Conservation (phyloP, 2,888 invertebrate species). For the Pammene aurita region DNA sequence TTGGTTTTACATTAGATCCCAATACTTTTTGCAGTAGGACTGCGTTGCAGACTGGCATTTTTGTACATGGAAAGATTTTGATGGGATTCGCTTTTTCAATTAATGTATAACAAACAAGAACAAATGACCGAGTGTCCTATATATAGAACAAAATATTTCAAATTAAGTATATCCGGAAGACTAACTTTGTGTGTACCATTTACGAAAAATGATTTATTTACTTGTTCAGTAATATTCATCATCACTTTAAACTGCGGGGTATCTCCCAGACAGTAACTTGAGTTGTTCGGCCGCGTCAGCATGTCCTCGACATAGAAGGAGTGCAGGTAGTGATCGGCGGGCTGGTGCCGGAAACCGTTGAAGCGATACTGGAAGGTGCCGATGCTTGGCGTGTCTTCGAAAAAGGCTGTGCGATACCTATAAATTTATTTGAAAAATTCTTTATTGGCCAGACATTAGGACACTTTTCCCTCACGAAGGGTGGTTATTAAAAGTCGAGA, state of each 20-base stretch:
- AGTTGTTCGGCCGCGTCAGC: slow-evolving; percentile 61
- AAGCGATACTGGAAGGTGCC: slow-evolving; percentile 96
- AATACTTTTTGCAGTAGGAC: too few relatives aligned
- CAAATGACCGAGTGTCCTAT: too few relatives aligned
- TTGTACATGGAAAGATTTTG: too few relatives aligned
- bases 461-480: too few relatives aligned
- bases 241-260: slow-evolving; percentile 87
- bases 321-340: slow-evolving; percentile 95
- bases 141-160: too few relatives aligned
- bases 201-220: slow-evolving; percentile 51
- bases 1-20: too few relatives aligned
- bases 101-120: too few relatives aligned
- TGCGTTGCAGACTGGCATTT: too few relatives aligned
- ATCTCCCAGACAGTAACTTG: slow-evolving; percentile 84
- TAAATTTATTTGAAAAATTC: slow-evolving; percentile 42
- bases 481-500: too few relatives aligned
- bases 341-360: slow-evolving; percentile 91
- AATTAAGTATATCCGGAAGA: too few relatives aligned
- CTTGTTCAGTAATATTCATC: slow-evolving; percentile 86
- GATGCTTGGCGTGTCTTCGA: slow-evolving; percentile 92
- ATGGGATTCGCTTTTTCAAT: slow-evolving; percentile 46
- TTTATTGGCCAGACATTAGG: too few relatives aligned
- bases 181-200: too few relatives aligned
- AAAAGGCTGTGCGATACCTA: slow-evolving; percentile 89
- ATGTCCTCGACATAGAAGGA: slow-evolving; percentile 88